Percentiles rank a stretch among this genome's conserved stretches.
phyloP scores from a whole-genome alignment of 2,113 vertebrate species.

The Carassius gibelio region DNA sequence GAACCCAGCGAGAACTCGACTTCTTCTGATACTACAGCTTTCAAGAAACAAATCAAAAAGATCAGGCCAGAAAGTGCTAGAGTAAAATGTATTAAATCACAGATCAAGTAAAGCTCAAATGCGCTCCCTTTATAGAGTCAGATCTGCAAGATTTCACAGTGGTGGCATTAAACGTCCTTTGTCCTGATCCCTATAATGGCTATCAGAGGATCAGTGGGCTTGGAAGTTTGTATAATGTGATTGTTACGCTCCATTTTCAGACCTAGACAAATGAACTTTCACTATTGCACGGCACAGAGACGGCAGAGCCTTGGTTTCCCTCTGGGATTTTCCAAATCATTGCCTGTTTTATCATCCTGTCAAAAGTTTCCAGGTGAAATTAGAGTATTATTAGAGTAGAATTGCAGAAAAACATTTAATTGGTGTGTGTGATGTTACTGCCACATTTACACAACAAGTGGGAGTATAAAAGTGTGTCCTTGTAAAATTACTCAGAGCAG shows the following conservation, averaged over 20 bases:
- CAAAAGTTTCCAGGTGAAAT: background rate
- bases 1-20: constrained; percentile 10
- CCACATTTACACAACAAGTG: background rate
- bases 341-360: constrained; percentile 31
- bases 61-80: constrained; percentile 25
- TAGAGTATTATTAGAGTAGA: constrained; percentile 20
- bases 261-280: constrained; percentile 49
- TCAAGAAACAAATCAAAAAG: constrained; percentile 34
- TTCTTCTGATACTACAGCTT: constrained; percentile 4
- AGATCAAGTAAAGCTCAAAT: constrained; percentile 38
- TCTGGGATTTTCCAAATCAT: constrained; percentile 42
- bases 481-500: background rate
- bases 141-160: constrained; percentile 55
- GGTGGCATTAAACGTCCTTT: constrained; percentile 54
- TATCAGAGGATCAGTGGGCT: constrained; percentile 51
- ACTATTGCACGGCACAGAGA: constrained; percentile 47
- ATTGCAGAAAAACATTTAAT: background rate
- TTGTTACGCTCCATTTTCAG: constrained; percentile 51
- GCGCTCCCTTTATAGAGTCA: constrained; percentile 51
- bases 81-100: constrained; percentile 30
- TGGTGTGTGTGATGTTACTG: constrained; percentile 8
- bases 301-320: constrained; percentile 43
- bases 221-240: constrained; percentile 53
- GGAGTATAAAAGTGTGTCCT: background rate
- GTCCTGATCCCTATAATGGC: constrained; percentile 54